A percentile compares a stretch with the other conserved stretches of the same genome.
These are phyloP conservation scores for Avahi laniger DNA, from an alignment of 2,797 vertebrate genomes.

Conservation along the genomic window DNA sequence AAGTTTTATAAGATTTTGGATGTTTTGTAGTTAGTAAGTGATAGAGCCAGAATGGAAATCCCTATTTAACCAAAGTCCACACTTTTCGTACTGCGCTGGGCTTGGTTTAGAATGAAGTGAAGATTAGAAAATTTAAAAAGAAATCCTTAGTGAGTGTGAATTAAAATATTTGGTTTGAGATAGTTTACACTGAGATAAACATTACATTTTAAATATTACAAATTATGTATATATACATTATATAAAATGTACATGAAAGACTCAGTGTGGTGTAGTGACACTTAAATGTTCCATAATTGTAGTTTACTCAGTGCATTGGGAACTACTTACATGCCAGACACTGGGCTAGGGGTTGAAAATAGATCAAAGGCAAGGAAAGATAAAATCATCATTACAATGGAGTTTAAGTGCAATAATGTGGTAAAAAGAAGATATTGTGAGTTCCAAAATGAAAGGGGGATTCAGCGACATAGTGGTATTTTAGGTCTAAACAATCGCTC, in stretches of 20 bases:
- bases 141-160: neutral
- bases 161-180: neutral
- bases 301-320: neutral
- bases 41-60: neutral
- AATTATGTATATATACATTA: neutral
- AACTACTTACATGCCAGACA: neutral
- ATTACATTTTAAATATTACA: neutral
- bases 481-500: neutral
- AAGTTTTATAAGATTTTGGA: neutral
- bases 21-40: neutral
- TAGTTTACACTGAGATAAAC: neutral
- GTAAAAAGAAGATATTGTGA: neutral
- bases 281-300: neutral
- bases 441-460: neutral
- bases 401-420: neutral
- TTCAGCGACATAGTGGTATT: neutral
- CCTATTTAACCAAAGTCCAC: neutral
- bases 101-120: neutral
- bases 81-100: neutral
- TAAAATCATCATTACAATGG: neutral
- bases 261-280: rapidly evolving
- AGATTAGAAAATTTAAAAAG: neutral
- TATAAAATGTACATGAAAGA: neutral
- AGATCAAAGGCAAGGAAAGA: neutral
- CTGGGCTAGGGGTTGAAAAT: neutral